phyloP scores from a whole-genome alignment of 2,888 invertebrate species.

The Stictocephala bisonia region DNA sequence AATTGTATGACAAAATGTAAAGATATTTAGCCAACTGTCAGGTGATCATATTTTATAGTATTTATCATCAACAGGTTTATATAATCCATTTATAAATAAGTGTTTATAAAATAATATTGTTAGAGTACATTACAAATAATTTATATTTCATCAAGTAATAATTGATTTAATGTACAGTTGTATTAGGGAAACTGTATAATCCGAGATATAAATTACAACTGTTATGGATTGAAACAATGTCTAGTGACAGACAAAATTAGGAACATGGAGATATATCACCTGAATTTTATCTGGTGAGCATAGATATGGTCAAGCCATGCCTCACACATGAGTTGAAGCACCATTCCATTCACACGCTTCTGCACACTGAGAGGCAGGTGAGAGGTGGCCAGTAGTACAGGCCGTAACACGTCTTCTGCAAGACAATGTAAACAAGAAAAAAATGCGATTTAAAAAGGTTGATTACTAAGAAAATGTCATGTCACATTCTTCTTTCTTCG shows the following conservation, averaged over 20 bases:
- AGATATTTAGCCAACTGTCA: too few relatives aligned
- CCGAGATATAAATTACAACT: background rate
- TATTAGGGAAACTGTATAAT: background rate
- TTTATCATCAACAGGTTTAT: background rate
- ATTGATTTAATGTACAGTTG: too few relatives aligned
- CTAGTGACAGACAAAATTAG: background rate
- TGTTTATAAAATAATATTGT: too few relatives aligned
- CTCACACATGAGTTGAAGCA: conserved; percentile 85
- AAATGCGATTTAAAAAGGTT: too few relatives aligned
- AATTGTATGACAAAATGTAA: too few relatives aligned
- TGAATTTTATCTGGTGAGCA: conserved; percentile 83
- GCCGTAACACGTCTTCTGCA: conserved; percentile 79
- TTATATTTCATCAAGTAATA: too few relatives aligned
- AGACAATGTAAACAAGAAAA: conserved; percentile 50
- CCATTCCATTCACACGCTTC: conserved; percentile 78
- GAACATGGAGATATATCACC: conserved; percentile 60
- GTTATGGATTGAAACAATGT: background rate
- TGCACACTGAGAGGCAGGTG: conserved; percentile 66
- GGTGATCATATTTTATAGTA: background rate
- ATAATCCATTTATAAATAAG: too few relatives aligned
- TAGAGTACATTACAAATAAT: too few relatives aligned
- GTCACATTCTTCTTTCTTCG: too few relatives aligned
- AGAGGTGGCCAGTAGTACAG: conserved; percentile 80
- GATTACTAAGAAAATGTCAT: too few relatives aligned
- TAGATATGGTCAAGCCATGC: conserved; percentile 91